Evolutionary conservation across 2,888 invertebrate species (phyloP).

Genomic region (Drosophila aldrichi): DNA sequence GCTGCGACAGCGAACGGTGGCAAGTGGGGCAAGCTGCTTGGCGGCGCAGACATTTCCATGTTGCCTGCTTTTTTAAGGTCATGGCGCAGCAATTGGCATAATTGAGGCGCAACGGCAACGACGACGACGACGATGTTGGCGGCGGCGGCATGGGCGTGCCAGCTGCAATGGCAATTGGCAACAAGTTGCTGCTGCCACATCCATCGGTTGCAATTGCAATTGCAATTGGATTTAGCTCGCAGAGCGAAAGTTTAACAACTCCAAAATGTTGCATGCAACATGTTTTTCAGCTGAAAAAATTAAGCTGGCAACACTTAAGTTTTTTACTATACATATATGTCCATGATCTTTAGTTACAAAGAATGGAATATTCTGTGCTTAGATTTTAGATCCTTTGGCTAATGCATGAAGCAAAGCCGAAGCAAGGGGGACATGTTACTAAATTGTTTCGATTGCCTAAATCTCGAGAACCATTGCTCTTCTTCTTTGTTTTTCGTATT

Average conservation of each 20-base stretch:
- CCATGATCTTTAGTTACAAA: background rate
- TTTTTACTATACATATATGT: background rate
- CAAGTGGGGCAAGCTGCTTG: slow-evolving; percentile 29
- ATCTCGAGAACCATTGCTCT: background rate
- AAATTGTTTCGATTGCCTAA: too few species aligned
- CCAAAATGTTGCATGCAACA: slow-evolving; percentile 39
- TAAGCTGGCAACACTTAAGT: slow-evolving; percentile 1
- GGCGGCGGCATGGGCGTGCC: slow-evolving; percentile 26
- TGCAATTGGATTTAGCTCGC: slow-evolving; percentile 12
- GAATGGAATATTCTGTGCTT: background rate
- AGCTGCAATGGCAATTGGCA: slow-evolving; percentile 46
- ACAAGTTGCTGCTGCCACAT: slow-evolving; percentile 68
- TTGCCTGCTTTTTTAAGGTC: slow-evolving; percentile 81
- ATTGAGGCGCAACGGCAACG: slow-evolving; percentile 58
- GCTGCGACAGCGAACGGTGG: slow-evolving; percentile 53
- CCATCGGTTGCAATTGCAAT: slow-evolving; percentile 33
- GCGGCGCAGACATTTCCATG: slow-evolving; percentile 70
- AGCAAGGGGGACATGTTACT: too few species aligned
- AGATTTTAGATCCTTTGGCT: background rate
- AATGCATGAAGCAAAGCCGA: background rate
- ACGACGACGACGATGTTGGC: slow-evolving; percentile 1
- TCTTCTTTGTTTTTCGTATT: too few species aligned
- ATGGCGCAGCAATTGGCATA: slow-evolving; percentile 80
- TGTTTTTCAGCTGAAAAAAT: slow-evolving; percentile 2
- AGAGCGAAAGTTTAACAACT: slow-evolving; percentile 17